phyloP scores from a whole-genome alignment of 2,113 vertebrate species.

The Xiphorhynchus elegans region DNA sequence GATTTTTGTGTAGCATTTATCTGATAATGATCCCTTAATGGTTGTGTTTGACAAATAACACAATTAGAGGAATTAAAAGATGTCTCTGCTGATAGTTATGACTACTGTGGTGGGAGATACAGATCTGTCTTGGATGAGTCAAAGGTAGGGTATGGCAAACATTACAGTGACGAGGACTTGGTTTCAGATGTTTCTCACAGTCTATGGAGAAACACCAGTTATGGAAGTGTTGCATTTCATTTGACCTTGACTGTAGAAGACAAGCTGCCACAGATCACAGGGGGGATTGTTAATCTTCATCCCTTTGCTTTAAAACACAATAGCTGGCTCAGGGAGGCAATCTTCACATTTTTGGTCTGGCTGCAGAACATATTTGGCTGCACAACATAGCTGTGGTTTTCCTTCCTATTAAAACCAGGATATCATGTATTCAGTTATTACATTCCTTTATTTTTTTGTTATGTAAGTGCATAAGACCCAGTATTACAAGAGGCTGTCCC shows the following conservation, averaged over 20 bases:
- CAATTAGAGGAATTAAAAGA: slow-evolving; percentile 10
- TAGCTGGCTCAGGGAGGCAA: slow-evolving; percentile 23
- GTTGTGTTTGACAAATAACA: not conserved
- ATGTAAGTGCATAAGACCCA: not conserved
- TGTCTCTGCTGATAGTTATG: not conserved
- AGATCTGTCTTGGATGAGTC: slow-evolving; percentile 13
- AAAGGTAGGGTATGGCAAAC: slow-evolving; percentile 28
- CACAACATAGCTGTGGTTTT: slow-evolving; percentile 38
- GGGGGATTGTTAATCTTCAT: not conserved
- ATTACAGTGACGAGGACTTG: not conserved
- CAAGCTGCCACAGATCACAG: not conserved
- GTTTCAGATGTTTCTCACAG: not conserved
- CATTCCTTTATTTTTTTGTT: slow-evolving; percentile 31
- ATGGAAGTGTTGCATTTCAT: slow-evolving; percentile 49
- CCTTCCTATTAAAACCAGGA: slow-evolving; percentile 45
- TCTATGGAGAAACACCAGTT: slow-evolving; percentile 49
- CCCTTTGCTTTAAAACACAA: slow-evolving; percentile 38
- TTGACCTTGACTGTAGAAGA: not conserved
- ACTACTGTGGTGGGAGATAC: slow-evolving; percentile 10
- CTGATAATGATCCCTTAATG: slow-evolving; percentile 10
- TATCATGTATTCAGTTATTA: slow-evolving; percentile 13
- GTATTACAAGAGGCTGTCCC: not conserved
- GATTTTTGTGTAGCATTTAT: not conserved
- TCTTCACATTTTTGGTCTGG: slow-evolving; percentile 54
- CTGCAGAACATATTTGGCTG: not conserved